Evolutionary conservation across 2,113 vertebrate genomes (phyloP).

Genomic region (Gracilinanus agilis): DNA sequence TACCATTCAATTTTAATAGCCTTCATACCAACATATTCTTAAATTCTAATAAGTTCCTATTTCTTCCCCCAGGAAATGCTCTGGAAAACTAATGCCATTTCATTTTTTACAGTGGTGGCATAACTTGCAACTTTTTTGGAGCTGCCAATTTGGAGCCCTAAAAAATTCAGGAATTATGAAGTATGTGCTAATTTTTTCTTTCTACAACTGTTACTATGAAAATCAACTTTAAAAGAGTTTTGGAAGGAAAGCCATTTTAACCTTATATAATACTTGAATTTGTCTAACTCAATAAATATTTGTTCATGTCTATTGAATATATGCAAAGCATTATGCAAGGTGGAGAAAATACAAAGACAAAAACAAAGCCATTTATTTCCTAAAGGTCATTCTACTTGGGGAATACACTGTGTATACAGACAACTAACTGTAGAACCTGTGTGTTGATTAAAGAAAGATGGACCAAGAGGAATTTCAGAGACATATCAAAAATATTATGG

Average conservation of each 20-base stretch:
- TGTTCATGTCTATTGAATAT: background rate
- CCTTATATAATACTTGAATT: background rate
- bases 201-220: background rate
- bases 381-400: background rate
- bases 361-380: background rate
- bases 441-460: background rate
- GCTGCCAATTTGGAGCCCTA: background rate
- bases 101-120: background rate
- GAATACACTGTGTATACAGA: background rate
- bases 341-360: background rate
- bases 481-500: too few relatives aligned
- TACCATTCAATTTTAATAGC: constrained; percentile 1
- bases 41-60: background rate
- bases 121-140: background rate
- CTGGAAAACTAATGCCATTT: background rate
- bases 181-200: background rate
- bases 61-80: background rate
- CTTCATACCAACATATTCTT: background rate
- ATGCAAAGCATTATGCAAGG: background rate
- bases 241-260: background rate
- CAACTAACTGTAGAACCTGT: background rate
- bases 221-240: background rate
- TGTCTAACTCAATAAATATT: background rate
- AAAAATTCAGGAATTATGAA: background rate
- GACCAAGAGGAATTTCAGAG: background rate